Conservation (phyloP, 2,113 vertebrate genomes). For the Indicator indicator region DNA sequence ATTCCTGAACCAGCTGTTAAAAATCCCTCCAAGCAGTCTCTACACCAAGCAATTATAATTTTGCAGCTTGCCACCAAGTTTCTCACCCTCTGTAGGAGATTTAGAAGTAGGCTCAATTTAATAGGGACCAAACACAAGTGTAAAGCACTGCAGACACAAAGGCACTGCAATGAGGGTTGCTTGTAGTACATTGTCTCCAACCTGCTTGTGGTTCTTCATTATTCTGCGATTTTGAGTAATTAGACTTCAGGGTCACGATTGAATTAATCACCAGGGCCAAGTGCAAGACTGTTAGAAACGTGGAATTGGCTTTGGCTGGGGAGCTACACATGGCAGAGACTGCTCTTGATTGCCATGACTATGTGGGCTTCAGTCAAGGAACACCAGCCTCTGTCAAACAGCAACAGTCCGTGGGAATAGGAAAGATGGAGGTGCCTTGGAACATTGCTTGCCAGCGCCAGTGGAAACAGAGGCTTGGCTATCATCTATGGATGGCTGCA, state of each 20-base stretch:
- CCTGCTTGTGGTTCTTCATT: not conserved
- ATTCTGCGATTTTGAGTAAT: not conserved
- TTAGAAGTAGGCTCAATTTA: not conserved
- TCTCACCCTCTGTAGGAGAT: not conserved
- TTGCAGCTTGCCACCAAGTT: conserved; percentile 5
- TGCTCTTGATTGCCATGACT: not conserved
- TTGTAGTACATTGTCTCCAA: rapidly evolving
- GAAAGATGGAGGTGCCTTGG: not conserved
- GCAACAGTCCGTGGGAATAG: not conserved
- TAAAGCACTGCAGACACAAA: not conserved
- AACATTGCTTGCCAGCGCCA: not conserved
- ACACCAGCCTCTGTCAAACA: not conserved
- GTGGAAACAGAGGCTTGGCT: not conserved
- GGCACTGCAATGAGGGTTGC: rapidly evolving
- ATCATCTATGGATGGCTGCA: not conserved
- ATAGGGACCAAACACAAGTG: not conserved
- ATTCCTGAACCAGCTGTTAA: not conserved
- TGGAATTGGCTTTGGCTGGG: not conserved
- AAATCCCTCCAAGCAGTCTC: not conserved
- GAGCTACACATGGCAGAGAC: not conserved
- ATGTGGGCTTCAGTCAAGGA: not conserved
- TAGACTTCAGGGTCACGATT: not conserved
- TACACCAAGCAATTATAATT: not conserved
- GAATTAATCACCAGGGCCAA: not conserved
- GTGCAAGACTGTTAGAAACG: not conserved